These are phyloP conservation scores for Protomyctophum bolini DNA, from an alignment of 2,113 vertebrate species.

Conservation along the genomic window DNA sequence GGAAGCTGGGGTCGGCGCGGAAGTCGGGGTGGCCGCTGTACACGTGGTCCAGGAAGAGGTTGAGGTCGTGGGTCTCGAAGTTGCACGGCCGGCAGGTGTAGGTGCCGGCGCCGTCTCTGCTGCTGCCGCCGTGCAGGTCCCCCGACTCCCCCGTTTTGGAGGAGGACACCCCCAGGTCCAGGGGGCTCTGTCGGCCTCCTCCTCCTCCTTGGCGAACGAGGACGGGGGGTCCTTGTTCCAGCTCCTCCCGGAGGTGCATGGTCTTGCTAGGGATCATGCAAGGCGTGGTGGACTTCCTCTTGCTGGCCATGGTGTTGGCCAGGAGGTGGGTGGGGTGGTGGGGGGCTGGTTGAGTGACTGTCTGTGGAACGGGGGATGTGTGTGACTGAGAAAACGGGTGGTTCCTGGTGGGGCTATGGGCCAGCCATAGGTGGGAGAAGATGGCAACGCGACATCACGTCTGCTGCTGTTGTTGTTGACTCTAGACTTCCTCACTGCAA, in stretches of 20 bases:
- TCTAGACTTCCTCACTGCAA: conserved; percentile 30
- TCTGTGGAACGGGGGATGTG: conserved; percentile 29
- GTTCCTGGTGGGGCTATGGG: conserved; percentile 61
- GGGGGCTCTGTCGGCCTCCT: conserved; percentile 44
- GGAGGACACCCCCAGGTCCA: conserved; percentile 43
- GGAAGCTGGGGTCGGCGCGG: conserved; percentile 86
- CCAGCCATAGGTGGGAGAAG: conserved; percentile 68
- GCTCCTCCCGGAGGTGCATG: conserved; percentile 77
- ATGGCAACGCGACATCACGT: conserved; percentile 49
- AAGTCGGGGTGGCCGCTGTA: conserved; percentile 91
- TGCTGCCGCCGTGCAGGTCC: conserved; percentile 29
- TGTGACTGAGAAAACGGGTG: conserved; percentile 50
- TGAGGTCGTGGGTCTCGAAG: conserved; percentile 89
- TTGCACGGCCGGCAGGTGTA: conserved; percentile 90
- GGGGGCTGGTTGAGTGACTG: conserved; percentile 40
- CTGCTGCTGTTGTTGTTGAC: conserved; percentile 51
- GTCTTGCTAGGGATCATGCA: conserved; percentile 97
- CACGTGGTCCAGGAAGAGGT: conserved; percentile 90
- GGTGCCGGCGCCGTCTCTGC: conserved; percentile 74
- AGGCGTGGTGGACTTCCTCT: conserved; percentile 94
- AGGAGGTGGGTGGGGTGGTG: conserved; percentile 26
- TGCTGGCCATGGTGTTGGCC: conserved; percentile 89
- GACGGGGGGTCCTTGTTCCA: conserved; percentile 67
- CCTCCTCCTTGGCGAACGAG: conserved; percentile 62
- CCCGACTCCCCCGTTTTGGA: conserved; percentile 61